phyloP scores from a whole-genome alignment of 2,113 vertebrate genomes.

The Copsychus sechellarum region DNA sequence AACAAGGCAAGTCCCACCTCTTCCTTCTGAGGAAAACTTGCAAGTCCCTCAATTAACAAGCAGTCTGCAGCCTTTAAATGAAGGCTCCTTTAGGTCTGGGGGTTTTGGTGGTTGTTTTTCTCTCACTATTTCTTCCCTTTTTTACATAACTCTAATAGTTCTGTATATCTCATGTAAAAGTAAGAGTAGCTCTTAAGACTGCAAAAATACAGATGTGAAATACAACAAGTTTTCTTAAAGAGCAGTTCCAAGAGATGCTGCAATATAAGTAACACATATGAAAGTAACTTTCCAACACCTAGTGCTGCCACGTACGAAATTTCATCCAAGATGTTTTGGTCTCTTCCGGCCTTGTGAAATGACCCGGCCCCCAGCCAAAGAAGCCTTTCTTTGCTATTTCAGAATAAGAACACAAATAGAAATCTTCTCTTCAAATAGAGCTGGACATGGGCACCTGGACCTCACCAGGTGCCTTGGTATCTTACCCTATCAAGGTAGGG shows the following conservation, averaged over 20 bases:
- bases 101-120: neutral
- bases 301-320: neutral
- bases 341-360: neutral
- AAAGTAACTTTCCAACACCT: neutral
- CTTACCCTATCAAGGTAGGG: accelerated
- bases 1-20: neutral
- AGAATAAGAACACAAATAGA: neutral
- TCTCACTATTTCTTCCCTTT: neutral
- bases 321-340: neutral
- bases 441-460: neutral
- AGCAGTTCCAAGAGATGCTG: neutral
- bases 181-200: neutral
- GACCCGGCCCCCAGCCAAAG: neutral
- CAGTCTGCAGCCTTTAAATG: neutral
- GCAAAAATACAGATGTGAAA: neutral
- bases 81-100: neutral
- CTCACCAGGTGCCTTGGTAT: neutral
- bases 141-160: neutral
- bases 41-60: neutral
- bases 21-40: neutral
- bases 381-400: neutral
- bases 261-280: neutral
- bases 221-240: neutral
- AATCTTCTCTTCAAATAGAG: neutral
- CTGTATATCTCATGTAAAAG: neutral